Conservation (phyloP, 2,888 invertebrate genomes). For the Cerastis rubricosa region DNA sequence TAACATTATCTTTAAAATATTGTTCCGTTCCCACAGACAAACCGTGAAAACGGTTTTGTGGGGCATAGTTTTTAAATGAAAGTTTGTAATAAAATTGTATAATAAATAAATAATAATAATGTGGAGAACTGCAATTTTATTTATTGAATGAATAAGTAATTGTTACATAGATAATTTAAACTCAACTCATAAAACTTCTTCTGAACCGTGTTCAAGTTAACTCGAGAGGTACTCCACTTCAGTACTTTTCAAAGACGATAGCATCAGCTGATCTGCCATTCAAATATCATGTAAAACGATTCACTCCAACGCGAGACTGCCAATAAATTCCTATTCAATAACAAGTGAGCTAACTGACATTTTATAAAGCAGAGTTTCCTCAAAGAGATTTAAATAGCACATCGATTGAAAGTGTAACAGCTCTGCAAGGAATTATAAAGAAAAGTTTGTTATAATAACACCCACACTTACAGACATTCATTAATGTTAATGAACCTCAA, state of each 20-base stretch:
- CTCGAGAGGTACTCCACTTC: not conserved
- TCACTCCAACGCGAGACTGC: slow-evolving; percentile 11
- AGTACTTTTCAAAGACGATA: slow-evolving; percentile 13
- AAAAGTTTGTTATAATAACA: not conserved
- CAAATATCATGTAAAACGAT: slow-evolving; percentile 48
- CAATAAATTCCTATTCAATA: slow-evolving; percentile 34
- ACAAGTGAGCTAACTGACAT: slow-evolving; percentile 23
- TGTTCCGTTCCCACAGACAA: too few relatives aligned
- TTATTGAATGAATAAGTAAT: not conserved
- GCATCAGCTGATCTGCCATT: slow-evolving; percentile 42
- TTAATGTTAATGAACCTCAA: not conserved
- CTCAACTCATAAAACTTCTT: not conserved
- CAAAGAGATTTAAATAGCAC: not conserved
- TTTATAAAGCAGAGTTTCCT: slow-evolving; percentile 16
- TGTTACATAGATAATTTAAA: not conserved
- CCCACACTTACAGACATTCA: not conserved
- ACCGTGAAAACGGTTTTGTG: too few relatives aligned
- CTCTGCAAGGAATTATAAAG: not conserved
- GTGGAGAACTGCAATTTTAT: not conserved
- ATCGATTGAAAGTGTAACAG: not conserved
- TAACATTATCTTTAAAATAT: too few relatives aligned
- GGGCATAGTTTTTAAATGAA: too few relatives aligned
- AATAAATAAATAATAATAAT: too few relatives aligned
- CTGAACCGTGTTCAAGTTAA: not conserved
- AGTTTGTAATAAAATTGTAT: too few relatives aligned